Evolutionary conservation across 1,140 invertebrate genomes (phyloP).

Genomic region (Limonius californicus): DNA sequence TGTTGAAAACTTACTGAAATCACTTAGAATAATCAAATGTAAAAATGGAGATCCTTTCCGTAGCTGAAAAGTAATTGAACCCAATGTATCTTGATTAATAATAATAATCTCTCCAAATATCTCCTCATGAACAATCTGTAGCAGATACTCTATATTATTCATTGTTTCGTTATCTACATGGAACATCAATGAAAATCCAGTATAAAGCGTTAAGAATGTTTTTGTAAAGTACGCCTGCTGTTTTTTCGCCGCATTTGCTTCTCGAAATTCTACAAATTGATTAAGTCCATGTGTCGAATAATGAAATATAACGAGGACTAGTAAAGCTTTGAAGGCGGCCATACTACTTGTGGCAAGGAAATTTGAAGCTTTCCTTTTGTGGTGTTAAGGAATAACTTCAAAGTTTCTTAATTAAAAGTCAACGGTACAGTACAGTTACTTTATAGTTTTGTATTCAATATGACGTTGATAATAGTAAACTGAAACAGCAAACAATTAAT

Average conservation of each 20-base stretch:
- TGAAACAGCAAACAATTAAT: too few relatives aligned
- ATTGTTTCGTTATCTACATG: background rate
- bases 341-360: too few relatives aligned
- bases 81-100: background rate
- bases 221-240: background rate
- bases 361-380: too few relatives aligned
- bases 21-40: background rate
- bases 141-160: background rate
- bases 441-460: too few relatives aligned
- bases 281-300: too few relatives aligned
- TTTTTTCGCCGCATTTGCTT: background rate
- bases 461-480: too few relatives aligned
- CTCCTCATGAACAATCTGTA: background rate
- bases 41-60: background rate
- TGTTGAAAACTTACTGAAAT: background rate
- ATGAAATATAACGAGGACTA: too few relatives aligned
- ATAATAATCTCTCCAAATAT: background rate
- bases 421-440: too few relatives aligned
- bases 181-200: background rate
- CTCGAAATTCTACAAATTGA: too few relatives aligned
- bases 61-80: background rate
- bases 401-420: too few relatives aligned
- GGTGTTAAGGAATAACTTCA: too few relatives aligned
- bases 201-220: background rate
- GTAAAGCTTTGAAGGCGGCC: too few relatives aligned